phyloP scores from a whole-genome alignment of 1,140 invertebrate species.

The Macrobrachium nipponense region DNA sequence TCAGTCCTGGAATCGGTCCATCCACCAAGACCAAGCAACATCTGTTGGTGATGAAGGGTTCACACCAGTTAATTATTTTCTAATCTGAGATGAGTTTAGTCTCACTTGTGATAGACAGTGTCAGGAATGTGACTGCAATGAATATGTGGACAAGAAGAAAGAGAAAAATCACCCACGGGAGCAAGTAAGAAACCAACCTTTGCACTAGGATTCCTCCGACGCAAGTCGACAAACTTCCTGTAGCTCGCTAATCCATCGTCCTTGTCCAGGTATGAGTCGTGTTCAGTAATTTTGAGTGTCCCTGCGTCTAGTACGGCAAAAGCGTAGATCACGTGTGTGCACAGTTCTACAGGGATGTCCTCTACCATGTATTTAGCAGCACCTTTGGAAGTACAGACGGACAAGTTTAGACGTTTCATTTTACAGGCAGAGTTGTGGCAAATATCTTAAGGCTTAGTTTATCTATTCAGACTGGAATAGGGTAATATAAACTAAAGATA shows the following conservation, averaged over 20 bases:
- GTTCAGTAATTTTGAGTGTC: conserved; percentile 78
- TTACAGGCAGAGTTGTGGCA: too few species aligned
- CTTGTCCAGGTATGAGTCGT: conserved; percentile 86
- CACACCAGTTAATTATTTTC: conserved; percentile 67
- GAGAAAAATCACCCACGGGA: not conserved
- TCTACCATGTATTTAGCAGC: conserved; percentile 88
- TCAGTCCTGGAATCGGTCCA: conserved; percentile 88
- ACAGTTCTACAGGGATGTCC: conserved; percentile 81
- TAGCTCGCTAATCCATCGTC: conserved; percentile 77
- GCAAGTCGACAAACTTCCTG: conserved; percentile 65
- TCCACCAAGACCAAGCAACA: conserved; percentile 84
- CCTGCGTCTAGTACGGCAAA: conserved; percentile 86
- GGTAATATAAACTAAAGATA: too few species aligned
- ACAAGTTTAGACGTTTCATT: not conserved
- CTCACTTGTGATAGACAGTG: too few species aligned
- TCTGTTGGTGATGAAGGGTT: not conserved
- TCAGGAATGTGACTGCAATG: too few species aligned
- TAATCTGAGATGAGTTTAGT: not conserved
- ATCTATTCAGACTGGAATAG: too few species aligned
- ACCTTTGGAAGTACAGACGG: conserved; percentile 65
- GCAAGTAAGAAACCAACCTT: not conserved
- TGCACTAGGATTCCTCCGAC: conserved; percentile 66
- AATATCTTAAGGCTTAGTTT: too few species aligned
- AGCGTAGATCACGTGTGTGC: conserved; percentile 89
- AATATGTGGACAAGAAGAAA: too few species aligned